These are phyloP conservation scores for Tachina fera DNA, from an alignment of 2,888 invertebrate genomes.

Conservation along the genomic window DNA sequence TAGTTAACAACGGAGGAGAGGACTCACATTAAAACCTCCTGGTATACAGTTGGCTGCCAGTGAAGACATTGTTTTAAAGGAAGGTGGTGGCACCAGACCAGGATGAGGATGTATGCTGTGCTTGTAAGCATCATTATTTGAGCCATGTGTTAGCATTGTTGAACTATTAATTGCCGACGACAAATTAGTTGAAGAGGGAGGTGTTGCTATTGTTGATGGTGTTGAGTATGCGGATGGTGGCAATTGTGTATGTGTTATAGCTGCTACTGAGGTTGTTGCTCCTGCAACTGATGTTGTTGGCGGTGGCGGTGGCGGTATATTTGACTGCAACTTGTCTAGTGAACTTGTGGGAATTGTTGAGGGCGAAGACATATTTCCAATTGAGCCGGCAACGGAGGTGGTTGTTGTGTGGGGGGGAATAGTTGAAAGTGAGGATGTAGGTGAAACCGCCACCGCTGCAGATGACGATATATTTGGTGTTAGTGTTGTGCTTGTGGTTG, in stretches of 20 bases:
- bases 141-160: conserved; percentile 58
- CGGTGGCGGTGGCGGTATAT: conserved; percentile 3
- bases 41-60: conserved; percentile 64
- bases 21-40: conserved; percentile 68
- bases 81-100: conserved; percentile 67
- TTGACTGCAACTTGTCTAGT: conserved; percentile 45
- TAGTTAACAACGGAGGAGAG: background rate
- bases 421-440: conserved; percentile 25
- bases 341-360: conserved; percentile 18
- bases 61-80: conserved; percentile 70
- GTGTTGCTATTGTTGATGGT: conserved; percentile 50
- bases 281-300: conserved; percentile 6
- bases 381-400: background rate
- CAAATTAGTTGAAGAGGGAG: conserved; percentile 18
- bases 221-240: conserved; percentile 49
- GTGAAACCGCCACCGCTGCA: conserved; percentile 20
- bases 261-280: conserved; percentile 1
- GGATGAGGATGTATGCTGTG: conserved; percentile 70
- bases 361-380: conserved; percentile 8
- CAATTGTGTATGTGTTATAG: conserved; percentile 34
- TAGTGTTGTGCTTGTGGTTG: conserved; percentile 62
- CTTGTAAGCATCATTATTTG: conserved; percentile 67
- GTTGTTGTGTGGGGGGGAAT: conserved; percentile 49
- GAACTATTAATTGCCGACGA: conserved; percentile 48
- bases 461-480: conserved; percentile 41